These are phyloP conservation scores for Brachyalestes nurse DNA, from an alignment of 2,797 vertebrate species.

Conservation along the genomic window DNA sequence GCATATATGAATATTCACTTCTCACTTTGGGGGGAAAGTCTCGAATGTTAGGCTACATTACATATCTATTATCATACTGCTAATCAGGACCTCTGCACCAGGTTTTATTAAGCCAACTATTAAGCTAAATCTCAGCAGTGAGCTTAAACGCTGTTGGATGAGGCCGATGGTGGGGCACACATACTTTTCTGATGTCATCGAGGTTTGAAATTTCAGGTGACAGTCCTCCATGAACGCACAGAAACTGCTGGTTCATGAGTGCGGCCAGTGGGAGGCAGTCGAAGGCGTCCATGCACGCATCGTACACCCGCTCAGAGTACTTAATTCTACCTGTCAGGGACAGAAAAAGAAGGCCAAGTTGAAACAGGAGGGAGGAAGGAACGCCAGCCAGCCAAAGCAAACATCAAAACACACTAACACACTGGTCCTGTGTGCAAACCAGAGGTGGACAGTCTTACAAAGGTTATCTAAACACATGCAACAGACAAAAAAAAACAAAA, in stretches of 20 bases:
- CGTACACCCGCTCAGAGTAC: constrained; percentile 98
- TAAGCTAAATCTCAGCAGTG: constrained; percentile 4
- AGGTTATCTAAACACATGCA: constrained; percentile 46
- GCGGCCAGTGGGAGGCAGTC: constrained; percentile 99
- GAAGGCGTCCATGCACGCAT: constrained; percentile 99
- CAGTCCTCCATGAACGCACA: constrained; percentile 96
- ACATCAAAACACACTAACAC: constrained; percentile 29
- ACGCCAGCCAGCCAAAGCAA: not conserved
- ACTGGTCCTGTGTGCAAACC: not conserved
- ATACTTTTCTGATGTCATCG: constrained; percentile 99
- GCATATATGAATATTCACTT: not conserved
- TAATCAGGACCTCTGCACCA: constrained; percentile 22
- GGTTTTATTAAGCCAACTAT: not conserved
- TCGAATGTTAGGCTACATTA: not conserved
- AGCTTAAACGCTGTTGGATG: not conserved
- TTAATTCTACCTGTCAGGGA: constrained; percentile 95
- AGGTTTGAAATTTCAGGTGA: constrained; percentile 99
- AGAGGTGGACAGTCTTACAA: constrained; percentile 16
- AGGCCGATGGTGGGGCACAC: constrained; percentile 60
- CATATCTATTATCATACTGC: not conserved
- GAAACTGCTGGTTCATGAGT: constrained; percentile 99
- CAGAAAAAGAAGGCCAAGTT: constrained; percentile 6
- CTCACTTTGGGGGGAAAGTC: not conserved
- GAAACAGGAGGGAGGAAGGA: constrained; percentile 4
- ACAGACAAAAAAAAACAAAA: constrained; percentile 39